Percentiles rank a stretch among this genome's conserved stretches.
phyloP scores from a whole-genome alignment of 2,797 vertebrate species.

The Acipenser oxyrinchus region DNA sequence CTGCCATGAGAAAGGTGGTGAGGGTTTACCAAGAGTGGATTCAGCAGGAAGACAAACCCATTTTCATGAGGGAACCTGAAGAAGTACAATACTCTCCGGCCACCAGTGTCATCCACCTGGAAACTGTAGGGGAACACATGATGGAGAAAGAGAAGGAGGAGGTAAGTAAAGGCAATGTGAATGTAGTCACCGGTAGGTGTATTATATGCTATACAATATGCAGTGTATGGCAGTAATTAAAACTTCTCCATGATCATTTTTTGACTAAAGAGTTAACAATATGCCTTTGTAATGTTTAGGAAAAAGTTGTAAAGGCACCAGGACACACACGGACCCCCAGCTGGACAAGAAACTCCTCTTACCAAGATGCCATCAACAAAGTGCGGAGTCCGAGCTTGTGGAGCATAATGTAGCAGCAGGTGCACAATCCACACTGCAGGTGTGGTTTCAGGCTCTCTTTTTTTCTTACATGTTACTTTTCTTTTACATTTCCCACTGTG shows the following conservation, averaged over 20 bases:
- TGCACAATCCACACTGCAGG: slow-evolving; percentile 87
- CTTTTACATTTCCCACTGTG: neutral
- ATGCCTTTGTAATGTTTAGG: slow-evolving; percentile 41
- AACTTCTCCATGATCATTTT: no score
- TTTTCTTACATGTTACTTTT: neutral
- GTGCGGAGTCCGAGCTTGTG: slow-evolving; percentile 58
- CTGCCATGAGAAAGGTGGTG: slow-evolving; percentile 93
- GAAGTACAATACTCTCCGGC: slow-evolving; percentile 57
- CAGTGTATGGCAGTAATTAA: no score
- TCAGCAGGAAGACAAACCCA: slow-evolving; percentile 88
- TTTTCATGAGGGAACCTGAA: slow-evolving; percentile 93
- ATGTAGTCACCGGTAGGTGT: no score
- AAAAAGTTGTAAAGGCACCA: slow-evolving; percentile 45
- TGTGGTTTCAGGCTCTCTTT: slow-evolving; percentile 30
- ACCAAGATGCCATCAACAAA: slow-evolving; percentile 61
- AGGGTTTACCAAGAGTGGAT: slow-evolving; percentile 98
- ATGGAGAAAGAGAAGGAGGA: slow-evolving; percentile 71
- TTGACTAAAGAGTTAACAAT: no score
- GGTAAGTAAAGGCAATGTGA: slow-evolving; percentile 47
- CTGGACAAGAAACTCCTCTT: slow-evolving; percentile 62
- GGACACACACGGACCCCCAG: slow-evolving; percentile 53
- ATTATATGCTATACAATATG: neutral
- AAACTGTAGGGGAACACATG: slow-evolving; percentile 37
- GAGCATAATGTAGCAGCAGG: slow-evolving; percentile 84
- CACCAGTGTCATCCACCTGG: slow-evolving; percentile 32